A percentile compares a stretch with the other conserved stretches of the same genome.
phyloP scores from a whole-genome alignment of 2,113 vertebrate genomes.

The Chlamydotis undulata region DNA sequence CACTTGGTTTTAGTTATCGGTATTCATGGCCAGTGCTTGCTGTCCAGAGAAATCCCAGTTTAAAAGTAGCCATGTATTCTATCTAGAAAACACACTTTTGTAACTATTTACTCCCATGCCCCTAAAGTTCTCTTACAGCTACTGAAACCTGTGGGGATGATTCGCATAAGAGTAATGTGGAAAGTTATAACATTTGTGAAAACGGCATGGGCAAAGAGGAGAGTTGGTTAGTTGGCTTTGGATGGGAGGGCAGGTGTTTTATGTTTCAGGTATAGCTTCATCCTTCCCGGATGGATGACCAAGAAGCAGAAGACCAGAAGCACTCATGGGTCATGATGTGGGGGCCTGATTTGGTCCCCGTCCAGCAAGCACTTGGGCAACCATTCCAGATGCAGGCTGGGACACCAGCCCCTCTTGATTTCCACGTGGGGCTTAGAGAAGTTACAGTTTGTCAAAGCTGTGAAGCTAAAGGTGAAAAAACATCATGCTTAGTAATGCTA shows the following conservation, averaged over 20 bases:
- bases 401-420: neutral
- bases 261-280: neutral
- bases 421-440: rapidly evolving
- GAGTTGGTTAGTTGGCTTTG: neutral
- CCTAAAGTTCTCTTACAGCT: neutral
- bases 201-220: neutral
- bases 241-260: neutral
- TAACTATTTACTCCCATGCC: neutral
- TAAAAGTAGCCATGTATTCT: neutral
- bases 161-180: neutral
- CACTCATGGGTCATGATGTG: rapidly evolving
- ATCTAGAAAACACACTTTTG: neutral
- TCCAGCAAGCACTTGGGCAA: neutral
- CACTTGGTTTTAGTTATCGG: neutral
- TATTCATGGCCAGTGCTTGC: neutral
- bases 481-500: neutral
- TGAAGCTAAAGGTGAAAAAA: neutral
- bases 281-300: neutral
- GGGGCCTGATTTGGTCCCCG: rapidly evolving
- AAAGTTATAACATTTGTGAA: neutral
- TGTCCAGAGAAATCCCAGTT: neutral
- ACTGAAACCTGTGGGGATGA: neutral
- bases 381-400: neutral
- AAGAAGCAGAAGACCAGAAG: neutral
- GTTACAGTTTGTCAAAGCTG: neutral